phyloP scores from a whole-genome alignment of 92 coral and sea anemone species.

The Zoanthus sansibaricus region DNA sequence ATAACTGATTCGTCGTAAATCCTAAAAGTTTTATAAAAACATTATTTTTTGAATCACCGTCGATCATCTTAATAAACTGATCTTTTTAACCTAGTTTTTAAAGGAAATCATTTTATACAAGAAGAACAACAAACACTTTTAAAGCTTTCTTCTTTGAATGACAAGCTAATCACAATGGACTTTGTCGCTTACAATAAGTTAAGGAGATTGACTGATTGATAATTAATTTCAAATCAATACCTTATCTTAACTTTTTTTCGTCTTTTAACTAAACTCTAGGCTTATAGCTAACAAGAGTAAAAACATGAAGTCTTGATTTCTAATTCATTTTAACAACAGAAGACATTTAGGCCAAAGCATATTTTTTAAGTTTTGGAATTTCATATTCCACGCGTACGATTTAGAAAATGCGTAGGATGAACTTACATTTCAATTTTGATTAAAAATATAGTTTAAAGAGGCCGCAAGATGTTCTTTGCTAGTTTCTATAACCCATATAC shows the following conservation, averaged over 20 bases:
- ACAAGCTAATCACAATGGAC: not conserved
- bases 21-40: not conserved
- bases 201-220: no score
- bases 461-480: not conserved
- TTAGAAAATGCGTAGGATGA: not conserved
- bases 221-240: no score
- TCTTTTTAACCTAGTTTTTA: not conserved
- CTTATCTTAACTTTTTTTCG: no score
- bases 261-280: no score
- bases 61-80: not conserved
- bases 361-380: not conserved
- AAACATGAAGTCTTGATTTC: no score
- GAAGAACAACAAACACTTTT: not conserved
- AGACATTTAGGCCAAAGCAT: not conserved
- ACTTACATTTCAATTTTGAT: not conserved
- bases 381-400: not conserved
- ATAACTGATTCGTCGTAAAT: no score
- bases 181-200: no score
- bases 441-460: not conserved
- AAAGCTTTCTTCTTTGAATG: not conserved
- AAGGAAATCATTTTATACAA: not conserved
- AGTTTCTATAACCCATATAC: not conserved
- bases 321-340: no score
- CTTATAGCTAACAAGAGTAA: no score
- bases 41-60: not conserved